A percentile compares a stretch with the other conserved stretches of the same genome.
Evolutionary conservation across 2,113 vertebrate species (phyloP).

Genomic region (Dryoscopus gambensis): DNA sequence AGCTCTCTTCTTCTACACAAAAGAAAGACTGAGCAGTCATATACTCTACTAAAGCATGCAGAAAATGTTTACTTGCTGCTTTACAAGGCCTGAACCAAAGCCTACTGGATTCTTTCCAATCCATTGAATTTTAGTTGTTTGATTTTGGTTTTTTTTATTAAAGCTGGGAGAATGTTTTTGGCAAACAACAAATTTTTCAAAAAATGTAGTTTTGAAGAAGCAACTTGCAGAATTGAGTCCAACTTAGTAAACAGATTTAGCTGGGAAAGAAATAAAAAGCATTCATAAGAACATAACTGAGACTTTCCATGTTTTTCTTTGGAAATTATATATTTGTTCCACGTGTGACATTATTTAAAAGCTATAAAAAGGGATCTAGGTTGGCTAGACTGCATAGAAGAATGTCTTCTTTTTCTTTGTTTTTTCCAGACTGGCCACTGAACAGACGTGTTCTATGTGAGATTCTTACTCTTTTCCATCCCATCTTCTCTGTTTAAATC

Average conservation of each 20-base stretch:
- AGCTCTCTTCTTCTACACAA: not conserved
- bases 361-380: not conserved
- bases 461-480: not conserved
- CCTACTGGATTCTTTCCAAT: slow-evolving; percentile 36
- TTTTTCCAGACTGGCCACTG: not conserved
- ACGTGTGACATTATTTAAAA: slow-evolving; percentile 1
- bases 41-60: not conserved
- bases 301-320: not conserved
- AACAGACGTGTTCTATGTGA: not conserved
- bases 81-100: slow-evolving; percentile 36
- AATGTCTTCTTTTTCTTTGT: not conserved
- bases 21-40: not conserved
- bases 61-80: slow-evolving; percentile 45
- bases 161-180: slow-evolving; percentile 8
- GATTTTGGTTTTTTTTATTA: not conserved
- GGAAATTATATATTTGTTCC: slow-evolving; percentile 6
- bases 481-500: not conserved
- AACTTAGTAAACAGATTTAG: slow-evolving; percentile 26
- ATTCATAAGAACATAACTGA: not conserved
- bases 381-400: not conserved
- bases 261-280: slow-evolving; percentile 34
- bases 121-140: slow-evolving; percentile 34
- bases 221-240: not conserved
- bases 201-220: slow-evolving; percentile 14
- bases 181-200: not conserved